Conservation (phyloP, 1,140 invertebrate genomes). For the Aleiodes sp. region DNA sequence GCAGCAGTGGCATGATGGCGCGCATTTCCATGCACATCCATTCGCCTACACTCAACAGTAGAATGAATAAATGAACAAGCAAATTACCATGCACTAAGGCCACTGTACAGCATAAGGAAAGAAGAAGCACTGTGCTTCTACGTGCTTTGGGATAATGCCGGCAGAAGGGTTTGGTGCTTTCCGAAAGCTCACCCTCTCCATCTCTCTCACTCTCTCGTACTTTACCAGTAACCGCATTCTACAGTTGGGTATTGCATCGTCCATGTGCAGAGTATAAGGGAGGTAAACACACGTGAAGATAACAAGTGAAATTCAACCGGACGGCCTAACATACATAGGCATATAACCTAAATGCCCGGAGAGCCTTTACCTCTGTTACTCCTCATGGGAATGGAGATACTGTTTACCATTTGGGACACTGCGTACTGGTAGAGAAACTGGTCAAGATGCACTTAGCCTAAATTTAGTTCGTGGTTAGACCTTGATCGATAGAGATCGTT, state of each 20-base stretch:
- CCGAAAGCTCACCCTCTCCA: not conserved
- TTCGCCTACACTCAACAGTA: not conserved
- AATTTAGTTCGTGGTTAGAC: conserved; percentile 44
- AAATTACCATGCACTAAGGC: conserved; percentile 35
- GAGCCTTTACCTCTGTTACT: not conserved
- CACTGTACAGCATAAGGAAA: conserved; percentile 1
- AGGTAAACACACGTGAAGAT: conserved; percentile 13
- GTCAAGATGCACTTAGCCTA: conserved; percentile 48
- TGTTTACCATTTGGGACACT: conserved; percentile 37
- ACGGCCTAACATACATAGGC: conserved; percentile 40
- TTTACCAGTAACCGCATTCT: not conserved
- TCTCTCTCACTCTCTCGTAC: conserved; percentile 7
- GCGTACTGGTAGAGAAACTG: no score
- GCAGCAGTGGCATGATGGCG: not conserved
- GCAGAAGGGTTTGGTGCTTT: conserved; percentile 1
- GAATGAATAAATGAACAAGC: conserved; percentile 20
- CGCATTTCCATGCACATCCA: not conserved
- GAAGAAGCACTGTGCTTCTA: conserved; percentile 21
- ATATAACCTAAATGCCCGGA: conserved; percentile 44
- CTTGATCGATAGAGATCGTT: not conserved
- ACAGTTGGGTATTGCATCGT: conserved; percentile 10
- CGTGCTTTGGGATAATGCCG: conserved; percentile 35
- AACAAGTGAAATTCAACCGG: conserved; percentile 28
- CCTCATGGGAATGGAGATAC: conserved; percentile 45
- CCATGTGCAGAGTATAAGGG: not conserved